Evolutionary conservation across 2,113 vertebrate genomes (phyloP).

Genomic region (Cisticola juncidis): DNA sequence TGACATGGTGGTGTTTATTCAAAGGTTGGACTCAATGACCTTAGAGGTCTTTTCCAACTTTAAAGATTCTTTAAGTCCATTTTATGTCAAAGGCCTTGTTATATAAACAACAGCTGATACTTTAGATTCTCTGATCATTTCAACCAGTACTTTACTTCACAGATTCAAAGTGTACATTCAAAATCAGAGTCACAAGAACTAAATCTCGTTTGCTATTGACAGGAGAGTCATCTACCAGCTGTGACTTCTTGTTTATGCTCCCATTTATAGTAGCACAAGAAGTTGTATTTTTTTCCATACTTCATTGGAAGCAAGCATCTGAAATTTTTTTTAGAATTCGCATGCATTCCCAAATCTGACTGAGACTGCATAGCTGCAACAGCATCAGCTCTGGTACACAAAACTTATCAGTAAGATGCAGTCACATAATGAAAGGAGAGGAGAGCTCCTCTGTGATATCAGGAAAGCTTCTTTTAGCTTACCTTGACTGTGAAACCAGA

Average conservation of each 20-base stretch:
- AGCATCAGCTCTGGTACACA: neutral
- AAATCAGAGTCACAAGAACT: neutral
- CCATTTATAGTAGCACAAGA: rapidly evolving
- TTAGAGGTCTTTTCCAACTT: neutral
- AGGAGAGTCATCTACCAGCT: neutral
- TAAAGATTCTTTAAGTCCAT: neutral
- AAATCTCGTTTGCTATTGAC: neutral
- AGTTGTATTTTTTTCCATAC: neutral
- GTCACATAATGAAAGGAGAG: neutral
- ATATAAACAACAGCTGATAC: neutral
- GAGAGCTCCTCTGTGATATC: neutral
- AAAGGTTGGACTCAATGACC: neutral
- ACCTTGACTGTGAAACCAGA: neutral
- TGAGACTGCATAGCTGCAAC: neutral
- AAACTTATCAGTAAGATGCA: neutral
- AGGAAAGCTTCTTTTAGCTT: neutral
- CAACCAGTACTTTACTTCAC: neutral
- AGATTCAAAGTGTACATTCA: neutral
- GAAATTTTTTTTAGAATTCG: neutral
- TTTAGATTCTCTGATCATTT: neutral
- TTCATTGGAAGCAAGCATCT: neutral
- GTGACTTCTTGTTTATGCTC: neutral
- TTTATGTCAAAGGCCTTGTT: neutral
- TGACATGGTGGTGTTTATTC: neutral
- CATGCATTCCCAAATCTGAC: neutral